Conservation (phyloP, 2,888 invertebrate species). For the Sabatieria punctata region DNA sequence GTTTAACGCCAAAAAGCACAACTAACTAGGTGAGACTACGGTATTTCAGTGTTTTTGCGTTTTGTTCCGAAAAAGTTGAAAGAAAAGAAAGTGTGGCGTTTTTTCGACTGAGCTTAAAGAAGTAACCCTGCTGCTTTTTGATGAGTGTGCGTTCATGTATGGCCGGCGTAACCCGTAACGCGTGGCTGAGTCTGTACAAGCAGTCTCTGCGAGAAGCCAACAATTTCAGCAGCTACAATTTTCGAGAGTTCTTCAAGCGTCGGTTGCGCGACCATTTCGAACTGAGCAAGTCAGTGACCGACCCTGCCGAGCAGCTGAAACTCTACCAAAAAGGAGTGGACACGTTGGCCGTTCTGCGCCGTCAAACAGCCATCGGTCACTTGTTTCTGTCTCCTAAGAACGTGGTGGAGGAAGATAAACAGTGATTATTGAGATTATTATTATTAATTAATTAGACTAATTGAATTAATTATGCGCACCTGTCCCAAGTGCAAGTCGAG, state of each 20-base stretch:
- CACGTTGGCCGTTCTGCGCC: background rate
- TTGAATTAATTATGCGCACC: slow-evolving; percentile 37
- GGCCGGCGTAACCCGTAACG: too few relatives aligned
- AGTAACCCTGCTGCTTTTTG: too few relatives aligned
- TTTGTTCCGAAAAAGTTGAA: too few relatives aligned
- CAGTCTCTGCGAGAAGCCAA: background rate
- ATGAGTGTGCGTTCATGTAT: too few relatives aligned
- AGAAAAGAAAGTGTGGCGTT: too few relatives aligned
- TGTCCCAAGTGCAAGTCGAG: slow-evolving; percentile 90
- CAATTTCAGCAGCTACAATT: slow-evolving; percentile 17
- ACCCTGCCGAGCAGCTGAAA: slow-evolving; percentile 14
- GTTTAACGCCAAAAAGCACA: too few relatives aligned
- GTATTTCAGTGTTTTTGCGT: too few relatives aligned
- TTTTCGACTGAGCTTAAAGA: too few relatives aligned
- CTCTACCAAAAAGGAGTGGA: slow-evolving; percentile 14
- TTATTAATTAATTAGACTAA: background rate
- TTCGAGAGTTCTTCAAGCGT: slow-evolving; percentile 24
- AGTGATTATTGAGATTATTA: too few relatives aligned
- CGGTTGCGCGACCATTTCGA: slow-evolving; percentile 28
- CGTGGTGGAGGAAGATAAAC: slow-evolving; percentile 4
- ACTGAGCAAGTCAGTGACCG: slow-evolving; percentile 16
- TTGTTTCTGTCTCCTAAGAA: slow-evolving; percentile 3
- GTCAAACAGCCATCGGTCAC: slow-evolving; percentile 1
- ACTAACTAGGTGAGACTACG: too few relatives aligned
- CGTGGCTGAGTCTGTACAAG: slow-evolving; percentile 4